Conservation (phyloP, 1,140 invertebrate genomes). For the Diorhabda carinulata region DNA sequence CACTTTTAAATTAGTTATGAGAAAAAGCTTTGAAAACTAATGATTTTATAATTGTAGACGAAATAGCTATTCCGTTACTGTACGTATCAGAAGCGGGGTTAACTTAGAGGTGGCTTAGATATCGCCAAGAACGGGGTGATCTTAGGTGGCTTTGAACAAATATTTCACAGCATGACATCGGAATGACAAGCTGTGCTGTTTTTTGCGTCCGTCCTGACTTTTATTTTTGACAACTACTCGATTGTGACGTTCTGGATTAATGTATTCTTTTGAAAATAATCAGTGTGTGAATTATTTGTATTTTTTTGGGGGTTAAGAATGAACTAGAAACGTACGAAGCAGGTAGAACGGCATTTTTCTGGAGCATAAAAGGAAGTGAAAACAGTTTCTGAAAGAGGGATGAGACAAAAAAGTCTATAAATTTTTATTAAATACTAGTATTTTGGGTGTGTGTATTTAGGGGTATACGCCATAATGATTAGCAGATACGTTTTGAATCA, state of each 20-base stretch:
- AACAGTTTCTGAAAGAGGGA: slow-evolving; percentile 11
- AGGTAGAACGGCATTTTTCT: slow-evolving; percentile 16
- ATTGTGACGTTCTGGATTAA: slow-evolving; percentile 23
- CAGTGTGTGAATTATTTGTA: slow-evolving; percentile 25
- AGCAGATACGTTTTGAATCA: no score
- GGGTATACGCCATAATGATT: no score
- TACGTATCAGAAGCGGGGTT: not conserved
- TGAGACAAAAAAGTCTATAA: slow-evolving; percentile 7
- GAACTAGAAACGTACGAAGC: slow-evolving; percentile 13
- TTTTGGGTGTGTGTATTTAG: not conserved
- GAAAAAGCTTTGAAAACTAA: no score
- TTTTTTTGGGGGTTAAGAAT: slow-evolving; percentile 18
- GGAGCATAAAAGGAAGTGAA: slow-evolving; percentile 11
- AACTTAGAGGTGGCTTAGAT: not conserved
- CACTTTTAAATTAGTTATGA: no score
- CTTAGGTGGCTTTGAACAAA: slow-evolving; percentile 23
- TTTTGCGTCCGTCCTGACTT: slow-evolving; percentile 15
- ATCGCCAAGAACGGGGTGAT: slow-evolving; percentile 17
- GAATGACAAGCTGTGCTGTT: slow-evolving; percentile 25
- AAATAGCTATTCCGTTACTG: not conserved
- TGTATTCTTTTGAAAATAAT: slow-evolving; percentile 24
- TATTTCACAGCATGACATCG: slow-evolving; percentile 24
- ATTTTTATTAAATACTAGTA: slow-evolving; percentile 1
- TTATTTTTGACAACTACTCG: slow-evolving; percentile 16
- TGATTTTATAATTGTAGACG: no score